These are phyloP conservation scores for Oscheius sp. DNA, from an alignment of 2,888 invertebrate genomes.

Conservation along the genomic window DNA sequence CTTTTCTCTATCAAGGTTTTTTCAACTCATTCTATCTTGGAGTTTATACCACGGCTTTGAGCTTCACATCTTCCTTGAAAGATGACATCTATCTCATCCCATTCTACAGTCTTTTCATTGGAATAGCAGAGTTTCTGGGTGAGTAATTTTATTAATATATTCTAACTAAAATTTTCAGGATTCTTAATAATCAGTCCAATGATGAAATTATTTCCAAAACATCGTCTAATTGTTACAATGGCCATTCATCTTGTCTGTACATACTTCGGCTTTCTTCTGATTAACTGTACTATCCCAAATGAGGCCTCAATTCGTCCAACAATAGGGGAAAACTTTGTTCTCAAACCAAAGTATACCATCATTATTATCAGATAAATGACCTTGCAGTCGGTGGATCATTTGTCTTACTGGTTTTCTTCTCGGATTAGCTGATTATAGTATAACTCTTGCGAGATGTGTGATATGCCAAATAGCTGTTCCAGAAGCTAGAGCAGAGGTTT, in stretches of 20 bases:
- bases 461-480: conserved; percentile 48
- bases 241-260: conserved; percentile 30
- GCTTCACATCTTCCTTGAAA: conserved; percentile 36
- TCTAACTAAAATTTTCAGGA: conserved; percentile 26
- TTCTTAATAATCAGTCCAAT: conserved; percentile 40
- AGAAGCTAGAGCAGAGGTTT: conserved; percentile 40
- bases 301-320: conserved; percentile 37
- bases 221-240: conserved; percentile 40
- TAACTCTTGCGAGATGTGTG: conserved; percentile 40
- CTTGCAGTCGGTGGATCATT: conserved; percentile 36
- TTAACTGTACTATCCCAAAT: conserved; percentile 42
- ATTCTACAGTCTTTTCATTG: conserved; percentile 36
- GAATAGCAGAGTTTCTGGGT: conserved; percentile 31
- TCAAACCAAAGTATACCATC: conserved; percentile 34
- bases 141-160: not conserved
- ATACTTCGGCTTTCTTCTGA: conserved; percentile 25
- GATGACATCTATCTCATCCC: conserved; percentile 41
- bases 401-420: conserved; percentile 39
- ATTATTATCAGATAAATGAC: not conserved
- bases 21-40: conserved; percentile 45
- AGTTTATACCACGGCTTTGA: conserved; percentile 41
- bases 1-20: conserved; percentile 42
- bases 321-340: conserved; percentile 17
- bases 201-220: conserved; percentile 42
- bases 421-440: conserved; percentile 42